phyloP scores from a whole-genome alignment of 2,113 vertebrate species.

The Brienomyrus brachyistius region DNA sequence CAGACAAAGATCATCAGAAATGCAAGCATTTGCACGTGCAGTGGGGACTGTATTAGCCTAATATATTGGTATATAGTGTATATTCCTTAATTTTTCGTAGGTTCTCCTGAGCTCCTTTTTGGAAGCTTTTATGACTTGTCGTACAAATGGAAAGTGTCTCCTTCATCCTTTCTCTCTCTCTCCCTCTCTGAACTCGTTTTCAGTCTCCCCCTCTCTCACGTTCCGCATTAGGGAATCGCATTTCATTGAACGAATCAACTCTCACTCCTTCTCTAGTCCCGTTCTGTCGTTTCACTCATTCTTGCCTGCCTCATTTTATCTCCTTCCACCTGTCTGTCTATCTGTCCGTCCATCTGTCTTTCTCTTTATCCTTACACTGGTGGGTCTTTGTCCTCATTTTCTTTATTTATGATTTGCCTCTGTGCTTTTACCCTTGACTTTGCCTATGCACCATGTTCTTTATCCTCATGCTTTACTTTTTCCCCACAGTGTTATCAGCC shows the following conservation, averaged over 20 bases:
- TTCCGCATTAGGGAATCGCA: constrained; percentile 60
- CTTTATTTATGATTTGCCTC: neutral
- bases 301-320: neutral
- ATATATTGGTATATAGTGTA: neutral
- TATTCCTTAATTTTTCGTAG: neutral
- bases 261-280: constrained; percentile 30
- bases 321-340: neutral
- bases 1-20: neutral
- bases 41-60: neutral
- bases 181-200: constrained; percentile 1
- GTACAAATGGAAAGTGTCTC: neutral
- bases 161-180: neutral
- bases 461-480: neutral
- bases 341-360: neutral
- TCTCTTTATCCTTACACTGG: neutral
- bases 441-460: neutral
- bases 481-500: neutral
- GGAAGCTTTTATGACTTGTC: neutral
- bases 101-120: constrained; percentile 8
- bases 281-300: neutral
- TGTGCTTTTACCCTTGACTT: neutral
- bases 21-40: neutral
- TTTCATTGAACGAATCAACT: constrained; percentile 50
- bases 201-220: constrained; percentile 35
- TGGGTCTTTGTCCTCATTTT: neutral